Evolutionary conservation across 2,888 invertebrate genomes (phyloP), one percentile per base, ranked within the genome.

Genomic region (Sinentomon sp.): DNA sequence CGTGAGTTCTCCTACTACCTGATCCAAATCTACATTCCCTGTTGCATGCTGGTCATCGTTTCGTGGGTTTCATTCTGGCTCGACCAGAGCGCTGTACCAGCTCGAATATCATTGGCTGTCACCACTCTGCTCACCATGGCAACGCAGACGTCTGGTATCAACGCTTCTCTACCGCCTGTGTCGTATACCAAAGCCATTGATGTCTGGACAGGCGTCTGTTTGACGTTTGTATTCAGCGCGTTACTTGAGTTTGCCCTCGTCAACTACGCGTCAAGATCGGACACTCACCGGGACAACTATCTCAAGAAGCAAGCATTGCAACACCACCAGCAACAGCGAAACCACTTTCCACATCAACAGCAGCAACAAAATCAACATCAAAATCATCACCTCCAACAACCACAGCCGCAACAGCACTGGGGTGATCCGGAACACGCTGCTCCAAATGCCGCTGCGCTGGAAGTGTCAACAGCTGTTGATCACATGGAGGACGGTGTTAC

Each of bases 1-100:
- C 66, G 94, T 49, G 89, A 92, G 62, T 92, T 92, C 71, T 78
- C 82, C 60, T 92, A 92, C 69, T 92, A 92, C 63, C 68, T 92
- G 50, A 85, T 92, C 53, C 92, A 92, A 66, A 85, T 92, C 61
- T 92, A 92, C 66, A 85, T 92, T 53, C 92, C 92, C 30, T 89
- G 87, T 64, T 85, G 83, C 62, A 89, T 87, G 87, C 60, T 87
- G 54, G 83, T 87, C 55, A 83, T 85, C 56, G 85, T 85, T 40
- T 83, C 83, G 41, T 87, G 85, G 85, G 85, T 85, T 45, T 82
- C 80, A 42, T 85, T 85, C 62, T 85, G 85, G 85, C 62, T 80
- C 50, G 85, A 85, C 62, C 83, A 83, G 63, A 83, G 82, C 49
- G 83, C 83, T 38, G 82, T 85, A 39, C 83, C 85, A 33, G 85